Percentiles rank a stretch among this genome's conserved stretches.
These are phyloP conservation scores for Triplophysa dalaica DNA, from an alignment of 2,113 vertebrate genomes.

Conservation along the genomic window DNA sequence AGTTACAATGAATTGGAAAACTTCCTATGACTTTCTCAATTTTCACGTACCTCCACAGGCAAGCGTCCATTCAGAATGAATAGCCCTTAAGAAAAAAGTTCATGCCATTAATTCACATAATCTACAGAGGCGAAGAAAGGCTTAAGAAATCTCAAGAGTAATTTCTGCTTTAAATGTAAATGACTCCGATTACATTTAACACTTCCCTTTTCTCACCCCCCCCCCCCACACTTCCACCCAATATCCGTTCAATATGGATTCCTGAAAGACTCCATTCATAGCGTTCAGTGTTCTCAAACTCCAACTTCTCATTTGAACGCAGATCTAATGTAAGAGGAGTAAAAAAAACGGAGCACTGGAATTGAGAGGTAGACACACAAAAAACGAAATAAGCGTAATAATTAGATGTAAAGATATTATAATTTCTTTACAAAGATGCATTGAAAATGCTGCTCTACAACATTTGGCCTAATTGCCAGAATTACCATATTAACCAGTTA, in stretches of 20 bases:
- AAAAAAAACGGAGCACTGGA: conserved; percentile 61
- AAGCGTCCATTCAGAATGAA: conserved; percentile 25
- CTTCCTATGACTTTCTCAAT: conserved; percentile 36
- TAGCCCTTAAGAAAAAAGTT: conserved; percentile 36
- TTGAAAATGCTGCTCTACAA: conserved; percentile 79
- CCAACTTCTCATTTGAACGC: conserved; percentile 70
- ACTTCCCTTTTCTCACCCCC: conserved; percentile 44
- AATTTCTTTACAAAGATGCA: conserved; percentile 79
- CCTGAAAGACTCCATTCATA: conserved; percentile 66
- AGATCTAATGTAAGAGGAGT: conserved; percentile 62
- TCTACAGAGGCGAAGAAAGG: conserved; percentile 65
- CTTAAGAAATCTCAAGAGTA: conserved; percentile 64
- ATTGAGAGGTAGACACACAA: conserved; percentile 79
- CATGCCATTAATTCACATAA: conserved; percentile 52
- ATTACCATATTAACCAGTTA: conserved; percentile 86
- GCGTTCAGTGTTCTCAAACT: conserved; percentile 61
- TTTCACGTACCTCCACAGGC: conserved; percentile 19
- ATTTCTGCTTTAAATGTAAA: conserved; percentile 67
- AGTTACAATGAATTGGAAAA: conserved; percentile 21
- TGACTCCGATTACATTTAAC: conserved; percentile 64
- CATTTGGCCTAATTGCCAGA: conserved; percentile 82
- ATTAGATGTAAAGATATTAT: conserved; percentile 83
- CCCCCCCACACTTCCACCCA: conserved; percentile 47
- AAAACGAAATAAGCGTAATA: conserved; percentile 78
- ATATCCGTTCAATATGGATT: conserved; percentile 61